Conservation (phyloP, 2,797 vertebrate species). For the Vultur gryphus region DNA sequence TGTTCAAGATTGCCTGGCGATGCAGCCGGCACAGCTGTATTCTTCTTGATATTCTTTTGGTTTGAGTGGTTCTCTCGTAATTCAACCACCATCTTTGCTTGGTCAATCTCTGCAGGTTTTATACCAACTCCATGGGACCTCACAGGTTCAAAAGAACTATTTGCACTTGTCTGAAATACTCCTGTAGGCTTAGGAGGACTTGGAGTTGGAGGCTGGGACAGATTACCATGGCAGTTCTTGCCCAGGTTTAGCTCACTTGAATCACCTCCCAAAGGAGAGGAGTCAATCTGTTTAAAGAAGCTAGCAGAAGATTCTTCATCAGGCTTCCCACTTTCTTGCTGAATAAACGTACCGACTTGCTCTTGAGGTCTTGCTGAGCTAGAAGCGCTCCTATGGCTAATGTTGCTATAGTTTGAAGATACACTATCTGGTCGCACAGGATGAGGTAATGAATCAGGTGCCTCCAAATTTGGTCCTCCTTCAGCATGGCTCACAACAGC, state of each 20-base stretch:
- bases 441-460: conserved; percentile 76
- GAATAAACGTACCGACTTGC: conserved; percentile 88
- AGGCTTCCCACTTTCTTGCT: conserved; percentile 91
- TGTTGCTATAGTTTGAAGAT: conserved; percentile 86
- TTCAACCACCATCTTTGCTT: conserved; percentile 88
- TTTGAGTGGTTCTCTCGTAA: conserved; percentile 61
- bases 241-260: neutral
- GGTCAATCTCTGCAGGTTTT: conserved; percentile 85
- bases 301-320: conserved; percentile 77
- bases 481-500: conserved; percentile 70
- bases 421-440: conserved; percentile 85
- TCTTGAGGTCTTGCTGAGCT: conserved; percentile 80
- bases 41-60: conserved; percentile 36
- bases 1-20: conserved; percentile 91
- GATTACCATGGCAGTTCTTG: conserved; percentile 61
- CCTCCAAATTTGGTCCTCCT: conserved; percentile 85
- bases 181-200: conserved; percentile 95
- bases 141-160: conserved; percentile 96
- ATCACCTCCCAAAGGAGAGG: conserved; percentile 80
- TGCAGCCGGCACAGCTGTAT: conserved; percentile 10
- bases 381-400: conserved; percentile 83
- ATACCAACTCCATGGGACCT: conserved; percentile 86
- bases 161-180: conserved; percentile 94
- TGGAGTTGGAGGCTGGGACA: conserved; percentile 81
- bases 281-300: conserved; percentile 97